Conservation (phyloP, 2,888 invertebrate genomes). For the Acleris sparsana region DNA sequence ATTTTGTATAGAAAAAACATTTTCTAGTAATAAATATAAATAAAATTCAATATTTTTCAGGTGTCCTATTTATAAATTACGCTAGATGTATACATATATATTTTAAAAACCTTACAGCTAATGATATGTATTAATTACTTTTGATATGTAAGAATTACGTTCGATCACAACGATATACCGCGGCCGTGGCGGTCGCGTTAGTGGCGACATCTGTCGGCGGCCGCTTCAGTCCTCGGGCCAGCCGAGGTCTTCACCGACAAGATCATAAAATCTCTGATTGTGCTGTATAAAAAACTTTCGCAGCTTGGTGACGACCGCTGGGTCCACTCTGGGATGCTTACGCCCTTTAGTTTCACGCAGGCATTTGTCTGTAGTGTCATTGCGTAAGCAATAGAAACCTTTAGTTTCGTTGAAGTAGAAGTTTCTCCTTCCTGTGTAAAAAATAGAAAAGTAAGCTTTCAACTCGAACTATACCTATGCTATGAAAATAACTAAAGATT, state of each 20-base stretch:
- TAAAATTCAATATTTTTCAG: conserved; percentile 54
- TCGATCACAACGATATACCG: conserved; percentile 67
- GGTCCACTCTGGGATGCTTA: conserved; percentile 92
- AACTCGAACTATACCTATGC: neutral
- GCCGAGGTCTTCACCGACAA: conserved; percentile 95
- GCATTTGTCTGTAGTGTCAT: conserved; percentile 93
- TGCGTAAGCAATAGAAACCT: conserved; percentile 96
- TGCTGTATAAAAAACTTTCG: conserved; percentile 94
- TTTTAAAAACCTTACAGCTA: conserved; percentile 73
- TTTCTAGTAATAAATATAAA: conserved; percentile 47
- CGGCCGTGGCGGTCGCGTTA: conserved; percentile 33
- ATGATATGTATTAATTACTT: conserved; percentile 64
- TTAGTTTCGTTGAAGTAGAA: conserved; percentile 98
- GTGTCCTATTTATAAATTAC: conserved; percentile 59
- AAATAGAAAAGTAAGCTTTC: neutral
- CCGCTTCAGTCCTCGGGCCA: conserved; percentile 92
- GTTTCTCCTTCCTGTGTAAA: conserved; percentile 88
- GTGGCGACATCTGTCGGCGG: conserved; percentile 7
- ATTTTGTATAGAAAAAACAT: conserved; percentile 38
- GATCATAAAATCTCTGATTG: conserved; percentile 95
- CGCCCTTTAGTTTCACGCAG: conserved; percentile 92
- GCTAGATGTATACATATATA: conserved; percentile 78
- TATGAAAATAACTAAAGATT: neutral
- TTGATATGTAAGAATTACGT: conserved; percentile 63
- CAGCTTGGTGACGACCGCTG: conserved; percentile 90